A percentile compares a stretch with the other conserved stretches of the same genome.
Evolutionary conservation across 2,797 vertebrate species (phyloP).

Genomic region (Poeciliopsis paucimaculata): DNA sequence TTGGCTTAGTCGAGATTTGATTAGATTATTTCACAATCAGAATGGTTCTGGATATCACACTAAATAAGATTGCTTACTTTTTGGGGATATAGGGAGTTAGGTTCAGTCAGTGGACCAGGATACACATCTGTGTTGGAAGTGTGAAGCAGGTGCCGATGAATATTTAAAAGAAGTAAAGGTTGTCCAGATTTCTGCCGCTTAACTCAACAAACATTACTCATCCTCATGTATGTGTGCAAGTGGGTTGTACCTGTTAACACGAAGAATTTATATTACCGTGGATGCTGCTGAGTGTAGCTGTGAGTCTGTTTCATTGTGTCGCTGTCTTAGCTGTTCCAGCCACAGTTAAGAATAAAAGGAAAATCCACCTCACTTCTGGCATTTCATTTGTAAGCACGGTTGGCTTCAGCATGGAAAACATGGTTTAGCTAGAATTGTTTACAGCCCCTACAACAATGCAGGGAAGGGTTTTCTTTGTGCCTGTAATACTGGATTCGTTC

Average conservation of each 20-base stretch:
- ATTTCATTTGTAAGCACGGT: constrained; percentile 29
- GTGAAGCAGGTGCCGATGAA: constrained; percentile 70
- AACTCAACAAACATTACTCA: constrained; percentile 34
- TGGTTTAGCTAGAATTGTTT: constrained; percentile 18
- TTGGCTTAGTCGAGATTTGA: not conserved
- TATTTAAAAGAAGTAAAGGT: constrained; percentile 56
- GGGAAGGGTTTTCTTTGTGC: not conserved
- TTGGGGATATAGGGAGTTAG: not conserved
- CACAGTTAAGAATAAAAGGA: constrained; percentile 16
- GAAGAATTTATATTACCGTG: constrained; percentile 4
- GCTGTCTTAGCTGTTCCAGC: not conserved
- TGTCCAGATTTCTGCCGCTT: constrained; percentile 51
- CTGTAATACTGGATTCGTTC: not conserved
- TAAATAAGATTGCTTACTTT: not conserved
- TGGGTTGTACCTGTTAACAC: constrained; percentile 22
- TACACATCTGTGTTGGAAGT: constrained; percentile 24
- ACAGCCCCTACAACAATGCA: constrained; percentile 9
- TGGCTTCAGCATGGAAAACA: constrained; percentile 4
- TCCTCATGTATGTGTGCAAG: constrained; percentile 23
- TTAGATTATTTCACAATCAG: not conserved
- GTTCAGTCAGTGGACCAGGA: not conserved
- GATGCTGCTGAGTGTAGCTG: not conserved
- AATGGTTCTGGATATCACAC: not conserved
- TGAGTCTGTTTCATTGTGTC: not conserved
- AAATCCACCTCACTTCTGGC: constrained; percentile 1